Evolutionary conservation across 2,797 vertebrate genomes (phyloP), one percentile per base, ranked within the genome.

Genomic region (Eidolon dupreanum): DNA sequence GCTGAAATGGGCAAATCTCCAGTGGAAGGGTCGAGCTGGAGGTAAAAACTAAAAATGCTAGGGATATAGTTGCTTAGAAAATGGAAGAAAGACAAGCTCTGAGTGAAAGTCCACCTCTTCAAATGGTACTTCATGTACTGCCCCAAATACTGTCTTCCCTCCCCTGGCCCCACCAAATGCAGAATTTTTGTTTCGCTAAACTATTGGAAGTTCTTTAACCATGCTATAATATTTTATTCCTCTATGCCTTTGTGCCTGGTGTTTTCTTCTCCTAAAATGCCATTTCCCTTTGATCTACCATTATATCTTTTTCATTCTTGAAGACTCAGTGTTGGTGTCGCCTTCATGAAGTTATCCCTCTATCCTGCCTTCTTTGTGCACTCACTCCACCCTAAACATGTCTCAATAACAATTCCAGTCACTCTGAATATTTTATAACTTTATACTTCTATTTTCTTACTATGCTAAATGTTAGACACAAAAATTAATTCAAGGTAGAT

Each of bases 151-250:
- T 13, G 2, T 3, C 11, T 31, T 43, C 7, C 22, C 19, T 53
- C 26, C 1, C 8, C 9, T 0, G 0, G 33, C 8, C 19, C 9
- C 4, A 31, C 15, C 11, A 9, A 63, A 28, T 8, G 38, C 11
- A 13, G 2, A 16, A 2, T 6, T 78, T 49, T 46, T 49, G 51
- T 17, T 8, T 70, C 19, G 15, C 31, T 41, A 10, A 38, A 1
- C 20, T 73, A 5, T 16, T 41, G 6, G 5, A 79, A 38, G 31
- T 43, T 41, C 51, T 63, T 74, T 31, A 6, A 7, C 12, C 16
- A 24, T 17, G 7, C 31, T 6, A 10, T 1, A 13, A 26, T 36
- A 33, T 26, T 59, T 63, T 74, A 38, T 53, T 36, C 55, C 13
- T 55, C 13, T 11, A 31, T 3, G 9, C 15, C 1, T 28, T 24